These are phyloP conservation scores for Euleptes europaea DNA, from an alignment of 2,113 vertebrate species.

Conservation along the genomic window DNA sequence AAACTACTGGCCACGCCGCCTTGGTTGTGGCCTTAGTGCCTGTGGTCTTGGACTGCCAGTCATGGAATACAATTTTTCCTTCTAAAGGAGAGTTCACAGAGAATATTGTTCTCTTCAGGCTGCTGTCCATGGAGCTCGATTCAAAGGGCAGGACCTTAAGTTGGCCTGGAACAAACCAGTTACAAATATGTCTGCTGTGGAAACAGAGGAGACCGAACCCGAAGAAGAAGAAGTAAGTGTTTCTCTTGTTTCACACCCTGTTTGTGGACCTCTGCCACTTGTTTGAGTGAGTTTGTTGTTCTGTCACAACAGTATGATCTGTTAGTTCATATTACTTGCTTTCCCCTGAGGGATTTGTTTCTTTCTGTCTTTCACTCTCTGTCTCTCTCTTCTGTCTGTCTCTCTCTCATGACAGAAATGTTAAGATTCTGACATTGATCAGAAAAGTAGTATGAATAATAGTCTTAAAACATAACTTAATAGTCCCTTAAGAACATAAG, in stretches of 20 bases:
- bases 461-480: background rate
- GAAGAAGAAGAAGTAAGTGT: slow-evolving; percentile 94
- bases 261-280: background rate
- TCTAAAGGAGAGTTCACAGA: slow-evolving; percentile 20
- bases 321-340: background rate
- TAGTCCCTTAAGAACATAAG: no score
- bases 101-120: slow-evolving; percentile 77
- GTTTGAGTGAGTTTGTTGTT: background rate
- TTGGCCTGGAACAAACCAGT: slow-evolving; percentile 94
- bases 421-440: background rate
- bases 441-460: background rate
- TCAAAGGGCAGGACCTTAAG: slow-evolving; percentile 90
- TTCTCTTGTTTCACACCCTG: background rate
- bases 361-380: background rate
- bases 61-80: background rate
- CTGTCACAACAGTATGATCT: background rate
- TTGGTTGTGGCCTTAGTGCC: background rate
- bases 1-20: background rate
- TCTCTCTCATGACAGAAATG: background rate
- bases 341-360: background rate
- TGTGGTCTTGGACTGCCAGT: background rate
- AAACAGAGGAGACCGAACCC: slow-evolving; percentile 87
- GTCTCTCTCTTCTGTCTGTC: background rate
- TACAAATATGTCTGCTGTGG: slow-evolving; percentile 73
- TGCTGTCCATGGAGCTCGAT: slow-evolving; percentile 87